These are phyloP conservation scores for Tamandua tetradactyla DNA, from an alignment of 2,797 vertebrate species.

Conservation along the genomic window DNA sequence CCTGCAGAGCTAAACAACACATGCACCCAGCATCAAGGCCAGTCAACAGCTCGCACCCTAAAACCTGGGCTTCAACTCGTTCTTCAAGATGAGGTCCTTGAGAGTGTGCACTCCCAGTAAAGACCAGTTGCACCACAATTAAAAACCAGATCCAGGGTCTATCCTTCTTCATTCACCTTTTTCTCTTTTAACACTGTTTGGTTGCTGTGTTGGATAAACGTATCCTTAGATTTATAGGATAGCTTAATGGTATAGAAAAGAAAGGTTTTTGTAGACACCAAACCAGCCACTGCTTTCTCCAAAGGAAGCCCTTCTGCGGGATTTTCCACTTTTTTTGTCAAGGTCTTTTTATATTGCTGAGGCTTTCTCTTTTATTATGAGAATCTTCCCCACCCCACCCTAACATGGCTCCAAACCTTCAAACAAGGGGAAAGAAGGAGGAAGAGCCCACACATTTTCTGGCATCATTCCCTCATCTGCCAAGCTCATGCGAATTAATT, in stretches of 20 bases:
- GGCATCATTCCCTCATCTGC: neutral
- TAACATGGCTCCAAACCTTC: neutral
- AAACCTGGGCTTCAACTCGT: neutral
- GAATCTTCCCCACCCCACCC: neutral
- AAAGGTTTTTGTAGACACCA: neutral
- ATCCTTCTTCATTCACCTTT: neutral
- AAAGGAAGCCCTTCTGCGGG: neutral
- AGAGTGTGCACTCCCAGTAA: no score
- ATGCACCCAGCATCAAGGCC: neutral
- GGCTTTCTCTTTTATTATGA: neutral
- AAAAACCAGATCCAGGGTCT: neutral
- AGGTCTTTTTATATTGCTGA: neutral
- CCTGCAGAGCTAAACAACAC: neutral
- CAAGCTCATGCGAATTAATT: neutral
- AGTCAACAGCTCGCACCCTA: neutral
- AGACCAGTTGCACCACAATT: neutral
- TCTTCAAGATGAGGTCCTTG: neutral
- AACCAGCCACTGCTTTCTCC: neutral
- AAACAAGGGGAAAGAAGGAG: neutral
- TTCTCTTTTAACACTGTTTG: neutral
- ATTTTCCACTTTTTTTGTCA: neutral
- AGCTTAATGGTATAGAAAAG: neutral
- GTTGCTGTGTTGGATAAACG: no score
- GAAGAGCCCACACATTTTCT: accelerated
- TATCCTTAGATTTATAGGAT: neutral